Conservation (phyloP, 2,888 invertebrate species). For the Drepana falcataria region DNA sequence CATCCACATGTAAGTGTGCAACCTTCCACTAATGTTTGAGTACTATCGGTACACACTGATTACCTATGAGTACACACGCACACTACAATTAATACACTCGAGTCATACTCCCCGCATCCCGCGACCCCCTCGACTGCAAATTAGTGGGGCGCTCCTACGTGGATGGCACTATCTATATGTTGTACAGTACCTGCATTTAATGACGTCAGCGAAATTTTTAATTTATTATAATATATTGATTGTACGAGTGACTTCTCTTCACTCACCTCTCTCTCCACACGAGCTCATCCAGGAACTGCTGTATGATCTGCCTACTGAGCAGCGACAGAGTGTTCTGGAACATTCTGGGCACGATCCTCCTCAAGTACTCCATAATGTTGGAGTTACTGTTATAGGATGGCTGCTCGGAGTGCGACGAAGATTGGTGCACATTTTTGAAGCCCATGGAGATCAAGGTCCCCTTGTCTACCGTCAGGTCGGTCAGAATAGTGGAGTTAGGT, state of each 20-base stretch:
- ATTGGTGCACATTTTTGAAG: slow-evolving; percentile 86
- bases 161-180: too few relatives aligned
- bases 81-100: too few relatives aligned
- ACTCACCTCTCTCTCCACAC: slow-evolving; percentile 87
- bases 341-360: slow-evolving; percentile 92
- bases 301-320: slow-evolving; percentile 90
- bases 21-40: too few relatives aligned
- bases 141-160: too few relatives aligned
- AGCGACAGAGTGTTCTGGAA: slow-evolving; percentile 92
- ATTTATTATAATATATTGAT: too few relatives aligned
- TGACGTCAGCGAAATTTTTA: too few relatives aligned
- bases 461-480: slow-evolving; percentile 91
- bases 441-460: slow-evolving; percentile 87
- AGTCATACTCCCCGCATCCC: too few relatives aligned
- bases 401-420: slow-evolving; percentile 63
- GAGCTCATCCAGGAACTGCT: slow-evolving; percentile 93
- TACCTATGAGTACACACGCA: too few relatives aligned
- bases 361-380: slow-evolving; percentile 91
- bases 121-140: too few relatives aligned
- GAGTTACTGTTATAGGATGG: slow-evolving; percentile 81
- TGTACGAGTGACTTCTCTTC: slow-evolving; percentile 3
- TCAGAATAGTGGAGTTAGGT: slow-evolving; percentile 85
- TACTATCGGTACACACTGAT: too few relatives aligned
- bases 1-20: too few relatives aligned
- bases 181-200: too few relatives aligned